Conservation (phyloP, 2,797 vertebrate genomes). For the Eulemur coronatus region DNA sequence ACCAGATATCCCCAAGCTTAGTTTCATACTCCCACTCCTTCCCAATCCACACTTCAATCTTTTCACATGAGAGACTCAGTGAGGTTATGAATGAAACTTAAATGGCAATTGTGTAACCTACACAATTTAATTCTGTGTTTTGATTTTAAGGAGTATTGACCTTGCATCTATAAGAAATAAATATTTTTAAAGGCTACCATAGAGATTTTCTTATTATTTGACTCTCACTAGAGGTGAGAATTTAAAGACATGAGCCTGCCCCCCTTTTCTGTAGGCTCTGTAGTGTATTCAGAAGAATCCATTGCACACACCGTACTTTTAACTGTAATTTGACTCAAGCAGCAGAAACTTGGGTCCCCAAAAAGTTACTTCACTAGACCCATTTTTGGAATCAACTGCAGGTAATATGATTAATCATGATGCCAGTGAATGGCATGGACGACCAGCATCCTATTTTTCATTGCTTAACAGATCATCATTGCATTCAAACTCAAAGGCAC, state of each 20-base stretch:
- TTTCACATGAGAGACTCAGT: background rate
- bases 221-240: background rate
- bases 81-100: background rate
- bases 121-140: background rate
- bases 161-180: background rate
- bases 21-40: background rate
- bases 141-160: background rate
- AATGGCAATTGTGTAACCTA: background rate
- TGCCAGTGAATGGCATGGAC: background rate
- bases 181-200: background rate
- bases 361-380: background rate
- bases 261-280: background rate
- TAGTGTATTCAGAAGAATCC: background rate
- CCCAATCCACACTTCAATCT: background rate
- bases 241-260: background rate
- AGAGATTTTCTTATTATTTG: conserved; percentile 19
- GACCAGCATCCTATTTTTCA: background rate
- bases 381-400: background rate
- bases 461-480: background rate
- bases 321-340: background rate
- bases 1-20: background rate
- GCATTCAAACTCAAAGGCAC: background rate
- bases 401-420: background rate
- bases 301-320: background rate
- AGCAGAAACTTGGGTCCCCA: background rate